These are phyloP conservation scores for Yponomeuta evonymella DNA, from an alignment of 2,888 invertebrate genomes.

Conservation along the genomic window DNA sequence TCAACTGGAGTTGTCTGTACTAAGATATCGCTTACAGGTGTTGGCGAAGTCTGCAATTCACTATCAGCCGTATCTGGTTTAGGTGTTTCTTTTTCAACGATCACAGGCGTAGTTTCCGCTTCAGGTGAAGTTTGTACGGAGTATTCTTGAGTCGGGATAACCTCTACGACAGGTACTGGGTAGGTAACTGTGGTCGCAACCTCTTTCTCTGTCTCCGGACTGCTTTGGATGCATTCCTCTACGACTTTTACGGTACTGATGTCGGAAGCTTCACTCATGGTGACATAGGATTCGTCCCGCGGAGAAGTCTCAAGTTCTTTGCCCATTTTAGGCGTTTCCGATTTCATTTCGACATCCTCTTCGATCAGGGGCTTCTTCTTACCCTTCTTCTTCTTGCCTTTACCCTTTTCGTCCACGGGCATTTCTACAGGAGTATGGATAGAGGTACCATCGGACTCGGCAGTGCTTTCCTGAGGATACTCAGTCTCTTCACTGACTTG, in stretches of 20 bases:
- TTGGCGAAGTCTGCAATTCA: slow-evolving; percentile 74
- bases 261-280: slow-evolving; percentile 76
- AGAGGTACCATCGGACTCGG: slow-evolving; percentile 57
- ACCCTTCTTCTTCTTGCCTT: slow-evolving; percentile 66
- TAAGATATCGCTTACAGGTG: slow-evolving; percentile 60
- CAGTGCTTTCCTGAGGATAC: slow-evolving; percentile 55
- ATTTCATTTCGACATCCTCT: slow-evolving; percentile 34
- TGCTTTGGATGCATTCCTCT: slow-evolving; percentile 77
- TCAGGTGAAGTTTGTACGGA: slow-evolving; percentile 78
- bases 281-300: slow-evolving; percentile 76
- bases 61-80: slow-evolving; percentile 51
- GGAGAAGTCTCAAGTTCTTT: slow-evolving; percentile 72
- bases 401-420: slow-evolving; percentile 30
- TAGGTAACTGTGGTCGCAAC: slow-evolving; percentile 73
- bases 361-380: slow-evolving; percentile 59
- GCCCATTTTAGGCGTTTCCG: slow-evolving; percentile 63
- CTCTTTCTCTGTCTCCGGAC: slow-evolving; percentile 65
- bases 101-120: slow-evolving; percentile 27
- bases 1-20: slow-evolving; percentile 79
- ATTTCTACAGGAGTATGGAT: slow-evolving; percentile 44
- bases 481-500: slow-evolving; percentile 57
- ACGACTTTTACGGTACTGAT: slow-evolving; percentile 79
- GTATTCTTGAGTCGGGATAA: slow-evolving; percentile 74
- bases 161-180: slow-evolving; percentile 77
- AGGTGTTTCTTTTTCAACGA: slow-evolving; percentile 30